These are phyloP conservation scores for Palythoa grandis DNA, from an alignment of 92 coral and sea anemone species.

Conservation along the genomic window DNA sequence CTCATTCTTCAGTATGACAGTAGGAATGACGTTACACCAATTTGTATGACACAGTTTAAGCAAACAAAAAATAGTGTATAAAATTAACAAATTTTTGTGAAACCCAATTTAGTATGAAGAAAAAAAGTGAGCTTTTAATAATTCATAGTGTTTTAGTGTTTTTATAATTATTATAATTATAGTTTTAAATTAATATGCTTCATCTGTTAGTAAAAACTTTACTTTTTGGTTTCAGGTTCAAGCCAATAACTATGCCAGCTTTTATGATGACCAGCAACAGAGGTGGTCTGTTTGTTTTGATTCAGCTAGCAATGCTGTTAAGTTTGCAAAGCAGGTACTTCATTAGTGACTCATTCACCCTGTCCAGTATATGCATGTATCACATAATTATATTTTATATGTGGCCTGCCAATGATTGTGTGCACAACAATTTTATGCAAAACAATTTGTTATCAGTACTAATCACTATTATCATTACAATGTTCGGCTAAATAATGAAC, in stretches of 20 bases:
- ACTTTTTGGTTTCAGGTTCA: constrained; percentile 69
- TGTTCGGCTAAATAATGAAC: too few relatives aligned
- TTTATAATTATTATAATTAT: neutral
- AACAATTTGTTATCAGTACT: too few relatives aligned
- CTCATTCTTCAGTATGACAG: too few relatives aligned
- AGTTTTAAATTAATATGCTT: neutral
- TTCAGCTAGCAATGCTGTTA: constrained; percentile 63
- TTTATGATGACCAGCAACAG: constrained; percentile 95
- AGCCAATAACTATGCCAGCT: constrained; percentile 94
- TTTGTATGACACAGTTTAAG: too few relatives aligned
- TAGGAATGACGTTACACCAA: too few relatives aligned
- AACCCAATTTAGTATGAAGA: too few relatives aligned
- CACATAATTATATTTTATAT: neutral
- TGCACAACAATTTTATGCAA: too few relatives aligned
- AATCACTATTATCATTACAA: too few relatives aligned
- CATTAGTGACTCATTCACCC: neutral
- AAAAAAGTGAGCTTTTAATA: too few relatives aligned
- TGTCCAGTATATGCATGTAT: neutral
- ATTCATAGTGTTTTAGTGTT: too few relatives aligned
- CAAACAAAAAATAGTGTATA: too few relatives aligned
- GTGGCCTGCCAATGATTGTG: neutral
- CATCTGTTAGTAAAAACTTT: neutral
- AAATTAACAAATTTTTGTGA: too few relatives aligned
- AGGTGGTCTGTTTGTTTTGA: constrained; percentile 97
- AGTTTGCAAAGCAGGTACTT: constrained; percentile 92